These are phyloP conservation scores for Brachyptera putata DNA, from an alignment of 2,888 invertebrate genomes.

Conservation along the genomic window DNA sequence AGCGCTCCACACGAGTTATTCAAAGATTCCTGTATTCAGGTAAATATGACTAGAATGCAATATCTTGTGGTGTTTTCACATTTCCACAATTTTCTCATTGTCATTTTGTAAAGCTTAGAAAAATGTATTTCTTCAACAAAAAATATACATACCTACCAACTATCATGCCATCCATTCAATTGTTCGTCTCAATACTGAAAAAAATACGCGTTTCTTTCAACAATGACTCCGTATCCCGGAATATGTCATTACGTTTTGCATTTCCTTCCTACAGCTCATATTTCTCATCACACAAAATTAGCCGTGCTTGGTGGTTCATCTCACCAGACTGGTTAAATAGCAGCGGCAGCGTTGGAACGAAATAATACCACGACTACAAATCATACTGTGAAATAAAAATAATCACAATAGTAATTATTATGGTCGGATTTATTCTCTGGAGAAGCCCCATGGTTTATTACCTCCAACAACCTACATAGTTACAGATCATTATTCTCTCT, in stretches of 20 bases:
- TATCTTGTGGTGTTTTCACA: too few species aligned
- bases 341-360: constrained; percentile 16
- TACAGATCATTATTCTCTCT: constrained; percentile 25
- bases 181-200: too few species aligned
- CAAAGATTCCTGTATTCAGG: too few species aligned
- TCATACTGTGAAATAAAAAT: constrained; percentile 27
- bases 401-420: constrained; percentile 31
- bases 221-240: too few species aligned
- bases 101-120: too few species aligned
- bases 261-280: background rate
- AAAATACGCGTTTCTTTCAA: too few species aligned
- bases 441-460: constrained; percentile 26
- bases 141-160: too few species aligned
- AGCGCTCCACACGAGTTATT: too few species aligned
- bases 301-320: background rate
- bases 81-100: too few species aligned
- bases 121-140: too few species aligned
- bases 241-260: constrained; percentile 3
- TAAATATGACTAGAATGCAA: too few species aligned
- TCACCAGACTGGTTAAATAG: background rate
- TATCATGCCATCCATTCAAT: too few species aligned
- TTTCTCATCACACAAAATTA: background rate
- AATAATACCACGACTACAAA: constrained; percentile 24
- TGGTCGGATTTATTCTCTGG: constrained; percentile 28
- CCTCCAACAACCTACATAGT: constrained; percentile 18